Conservation (phyloP, 2,113 vertebrate species). For the Lethenteron camtschaticum region DNA sequence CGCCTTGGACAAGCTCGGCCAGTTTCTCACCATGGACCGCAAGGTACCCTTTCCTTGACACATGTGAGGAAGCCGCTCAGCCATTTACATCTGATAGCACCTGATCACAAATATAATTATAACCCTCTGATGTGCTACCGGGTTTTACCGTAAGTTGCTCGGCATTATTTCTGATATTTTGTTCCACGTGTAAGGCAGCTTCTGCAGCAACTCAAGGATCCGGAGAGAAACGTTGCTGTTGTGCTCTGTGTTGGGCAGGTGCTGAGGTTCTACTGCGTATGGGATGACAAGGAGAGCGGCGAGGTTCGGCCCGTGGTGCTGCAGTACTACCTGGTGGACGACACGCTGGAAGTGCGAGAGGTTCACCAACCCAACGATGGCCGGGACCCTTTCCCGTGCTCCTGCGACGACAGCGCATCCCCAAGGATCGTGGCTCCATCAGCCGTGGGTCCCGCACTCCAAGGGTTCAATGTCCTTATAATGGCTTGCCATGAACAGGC, state of each 20-base stretch:
- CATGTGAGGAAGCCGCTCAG: too few relatives aligned
- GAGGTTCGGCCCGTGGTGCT: conserved; percentile 34
- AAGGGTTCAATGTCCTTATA: too few relatives aligned
- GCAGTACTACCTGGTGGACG: conserved; percentile 59
- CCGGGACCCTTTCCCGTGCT: conserved; percentile 45
- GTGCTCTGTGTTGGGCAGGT: conserved; percentile 32
- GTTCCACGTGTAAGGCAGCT: too few relatives aligned
- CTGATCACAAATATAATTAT: neutral
- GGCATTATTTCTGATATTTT: too few relatives aligned
- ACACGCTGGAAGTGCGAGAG: conserved; percentile 60
- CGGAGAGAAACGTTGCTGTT: neutral
- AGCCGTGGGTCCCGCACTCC: too few relatives aligned
- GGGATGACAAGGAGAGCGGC: conserved; percentile 37
- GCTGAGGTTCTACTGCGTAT: conserved; percentile 55
- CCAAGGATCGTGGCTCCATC: conserved; percentile 21
- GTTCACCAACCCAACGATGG: conserved; percentile 47
- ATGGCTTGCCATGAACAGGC: too few relatives aligned
- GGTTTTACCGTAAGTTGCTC: too few relatives aligned
- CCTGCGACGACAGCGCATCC: conserved; percentile 41
- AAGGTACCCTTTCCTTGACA: conserved; percentile 26
- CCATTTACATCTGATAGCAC: too few relatives aligned
- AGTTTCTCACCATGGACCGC: conserved; percentile 55
- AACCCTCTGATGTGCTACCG: neutral
- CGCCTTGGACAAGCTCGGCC: conserved; percentile 30
- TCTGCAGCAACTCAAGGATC: neutral